Evolutionary conservation across 2,888 invertebrate genomes (phyloP), one percentile per base, ranked within the genome.

Genomic region (Vanessa cardui): DNA sequence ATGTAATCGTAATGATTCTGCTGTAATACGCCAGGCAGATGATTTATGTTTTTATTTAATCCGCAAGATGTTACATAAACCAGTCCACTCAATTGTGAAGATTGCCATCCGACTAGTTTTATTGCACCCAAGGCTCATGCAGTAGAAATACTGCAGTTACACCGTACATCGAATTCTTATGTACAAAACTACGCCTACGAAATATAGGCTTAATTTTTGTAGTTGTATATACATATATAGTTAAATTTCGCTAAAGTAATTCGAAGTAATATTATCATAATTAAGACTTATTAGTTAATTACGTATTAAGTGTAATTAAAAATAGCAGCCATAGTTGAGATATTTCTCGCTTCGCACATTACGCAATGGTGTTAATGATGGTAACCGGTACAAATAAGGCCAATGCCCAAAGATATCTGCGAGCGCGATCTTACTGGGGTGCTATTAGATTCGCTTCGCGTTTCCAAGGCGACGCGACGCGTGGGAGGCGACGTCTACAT

Each of bases 91-190:
- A 70, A 67, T 70, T 70, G 67, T 60, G 15, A 65, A 61, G 70
- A 72, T 72, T 60, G 64, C 56, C 39, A 72, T 71, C 71, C 8
- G 58, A 52, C 72, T 58, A 52, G 62, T 64, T 70, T 63, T 44
- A 67, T 68, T 67, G 52, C 60, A 44, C 12, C 12, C 39, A 39
- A 20, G 68, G 15, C 45, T 64, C 52, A 54, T 47, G 20, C 61
- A 46, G 52, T 54, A 39, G 26, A 45, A 47, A 54, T 54, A 58
- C 58, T 49, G 33, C 47, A 49, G 18, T 67, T 47, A 64, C 47
- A 56, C 62, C 58, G 68, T 18, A 16, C 12, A 54, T 15, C 26
- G 31, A 7, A 7, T 47, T 47, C n/a, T 18, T 47, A n/a, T 47
- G 18, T 47, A 7, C 5, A n/a, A 47, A 47, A 18, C 7, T 47